A percentile compares a stretch with the other conserved stretches of the same genome.
Evolutionary conservation across 2,113 vertebrate genomes (phyloP).

Genomic region (Nipponia nippon): DNA sequence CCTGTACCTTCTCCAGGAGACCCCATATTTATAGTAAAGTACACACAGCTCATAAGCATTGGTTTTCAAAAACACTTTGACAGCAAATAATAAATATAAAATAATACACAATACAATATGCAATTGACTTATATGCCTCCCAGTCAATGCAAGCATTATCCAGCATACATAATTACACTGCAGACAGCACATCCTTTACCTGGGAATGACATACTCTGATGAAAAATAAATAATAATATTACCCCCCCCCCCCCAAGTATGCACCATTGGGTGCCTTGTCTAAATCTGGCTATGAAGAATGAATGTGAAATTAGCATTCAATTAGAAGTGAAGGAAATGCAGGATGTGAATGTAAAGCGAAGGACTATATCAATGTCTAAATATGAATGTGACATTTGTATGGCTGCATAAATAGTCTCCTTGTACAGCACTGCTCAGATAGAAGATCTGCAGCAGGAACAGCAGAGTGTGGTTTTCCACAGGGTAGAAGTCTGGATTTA

Average conservation of each 20-base stretch:
- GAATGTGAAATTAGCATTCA: constrained; percentile 60
- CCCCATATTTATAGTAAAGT: constrained; percentile 58
- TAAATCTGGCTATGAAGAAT: constrained; percentile 57
- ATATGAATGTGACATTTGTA: constrained; percentile 25
- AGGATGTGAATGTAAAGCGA: constrained; percentile 22
- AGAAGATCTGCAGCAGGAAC: not conserved
- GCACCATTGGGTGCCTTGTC: constrained; percentile 29
- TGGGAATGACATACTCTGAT: constrained; percentile 43
- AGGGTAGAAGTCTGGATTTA: not conserved
- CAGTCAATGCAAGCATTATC: constrained; percentile 33
- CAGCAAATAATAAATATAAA: constrained; percentile 63
- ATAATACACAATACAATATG: constrained; percentile 59
- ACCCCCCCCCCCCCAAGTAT: not conserved
- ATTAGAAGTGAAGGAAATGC: constrained; percentile 49
- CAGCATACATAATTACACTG: constrained; percentile 65
- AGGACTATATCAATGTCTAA: not conserved
- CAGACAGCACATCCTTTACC: constrained; percentile 53
- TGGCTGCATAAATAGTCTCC: not conserved
- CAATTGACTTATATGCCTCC: constrained; percentile 64
- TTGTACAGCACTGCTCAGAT: not conserved
- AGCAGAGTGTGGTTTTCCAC: not conserved
- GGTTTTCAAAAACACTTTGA: constrained; percentile 63
- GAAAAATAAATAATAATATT: constrained; percentile 49
- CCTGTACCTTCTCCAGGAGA: constrained; percentile 35
- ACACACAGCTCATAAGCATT: constrained; percentile 45